Conservation (phyloP, 2,113 vertebrate species). For the Hyla sarda region DNA sequence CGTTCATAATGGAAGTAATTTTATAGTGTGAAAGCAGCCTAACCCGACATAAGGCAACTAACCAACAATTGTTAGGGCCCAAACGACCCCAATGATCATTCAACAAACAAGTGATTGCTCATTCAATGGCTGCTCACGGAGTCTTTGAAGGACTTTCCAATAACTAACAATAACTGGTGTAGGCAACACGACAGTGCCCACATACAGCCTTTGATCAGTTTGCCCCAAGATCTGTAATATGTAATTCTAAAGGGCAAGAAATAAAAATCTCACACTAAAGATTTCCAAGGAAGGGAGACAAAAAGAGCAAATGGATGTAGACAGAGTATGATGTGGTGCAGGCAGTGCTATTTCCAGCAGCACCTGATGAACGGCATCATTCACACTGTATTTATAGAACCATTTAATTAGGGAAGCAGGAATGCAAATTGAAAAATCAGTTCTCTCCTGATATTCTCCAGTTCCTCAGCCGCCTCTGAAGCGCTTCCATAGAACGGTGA, state of each 20-base stretch:
- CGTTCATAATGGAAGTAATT: too few species aligned
- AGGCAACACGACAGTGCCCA: too few species aligned
- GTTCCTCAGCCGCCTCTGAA: not conserved
- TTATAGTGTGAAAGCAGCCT: too few species aligned
- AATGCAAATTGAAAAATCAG: slow-evolving; percentile 45
- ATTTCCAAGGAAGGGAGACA: not conserved
- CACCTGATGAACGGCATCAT: slow-evolving; percentile 23
- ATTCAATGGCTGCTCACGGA: too few species aligned
- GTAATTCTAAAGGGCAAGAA: not conserved
- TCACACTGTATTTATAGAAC: slow-evolving; percentile 49
- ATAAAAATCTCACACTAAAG: not conserved
- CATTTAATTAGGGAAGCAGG: slow-evolving; percentile 17
- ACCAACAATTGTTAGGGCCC: too few species aligned
- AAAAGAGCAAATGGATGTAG: not conserved
- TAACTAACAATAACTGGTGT: too few species aligned
- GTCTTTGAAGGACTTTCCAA: too few species aligned
- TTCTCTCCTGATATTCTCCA: not conserved
- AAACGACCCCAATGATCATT: too few species aligned
- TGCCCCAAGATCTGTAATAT: too few species aligned
- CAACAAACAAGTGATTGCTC: too few species aligned
- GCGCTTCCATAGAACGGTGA: not conserved
- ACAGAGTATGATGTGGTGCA: not conserved
- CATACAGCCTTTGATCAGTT: too few species aligned
- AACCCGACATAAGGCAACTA: too few species aligned
- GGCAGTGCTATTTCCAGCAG: slow-evolving; percentile 14